Evolutionary conservation across 2,888 invertebrate genomes (phyloP).

Genomic region (Cremastinae sp.): DNA sequence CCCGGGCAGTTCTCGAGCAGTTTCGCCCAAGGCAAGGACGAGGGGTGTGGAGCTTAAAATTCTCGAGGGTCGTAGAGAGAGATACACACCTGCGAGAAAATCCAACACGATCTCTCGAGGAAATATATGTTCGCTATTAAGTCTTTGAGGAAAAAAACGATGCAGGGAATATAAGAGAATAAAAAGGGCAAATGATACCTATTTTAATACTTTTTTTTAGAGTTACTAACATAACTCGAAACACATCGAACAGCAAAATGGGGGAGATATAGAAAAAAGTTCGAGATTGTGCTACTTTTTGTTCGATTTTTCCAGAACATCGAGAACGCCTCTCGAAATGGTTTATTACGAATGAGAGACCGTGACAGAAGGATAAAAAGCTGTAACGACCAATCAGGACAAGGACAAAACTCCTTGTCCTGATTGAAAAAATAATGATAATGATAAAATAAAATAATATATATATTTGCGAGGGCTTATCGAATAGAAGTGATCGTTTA

Average conservation of each 20-base stretch:
- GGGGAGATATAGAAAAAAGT: constrained; percentile 13
- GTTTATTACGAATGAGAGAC: constrained; percentile 26
- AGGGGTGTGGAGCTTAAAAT: constrained; percentile 33
- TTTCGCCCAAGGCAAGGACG: constrained; percentile 20
- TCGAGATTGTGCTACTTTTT: constrained; percentile 5
- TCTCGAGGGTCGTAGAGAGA: constrained; percentile 46
- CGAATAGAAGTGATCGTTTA: constrained; percentile 27
- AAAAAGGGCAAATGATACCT: constrained; percentile 8
- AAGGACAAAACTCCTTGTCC: constrained; percentile 27
- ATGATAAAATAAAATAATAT: background rate
- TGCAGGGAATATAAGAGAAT: background rate
- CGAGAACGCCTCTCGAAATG: constrained; percentile 19
- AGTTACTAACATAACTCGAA: constrained; percentile 41
- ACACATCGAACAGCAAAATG: constrained; percentile 11
- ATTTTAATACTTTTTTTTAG: constrained; percentile 29
- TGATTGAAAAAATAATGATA: background rate
- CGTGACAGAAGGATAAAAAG: constrained; percentile 14
- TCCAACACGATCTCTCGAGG: constrained; percentile 36
- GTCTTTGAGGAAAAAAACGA: background rate
- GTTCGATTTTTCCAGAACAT: constrained; percentile 27
- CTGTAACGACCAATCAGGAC: constrained; percentile 35
- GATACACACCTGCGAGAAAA: constrained; percentile 33
- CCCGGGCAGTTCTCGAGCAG: constrained; percentile 7
- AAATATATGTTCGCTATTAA: constrained; percentile 47
- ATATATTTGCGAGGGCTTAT: background rate